Base-by-base conservation (phyloP, 2,888 invertebrate genomes). In the Galerucella calmariensis region DNA sequence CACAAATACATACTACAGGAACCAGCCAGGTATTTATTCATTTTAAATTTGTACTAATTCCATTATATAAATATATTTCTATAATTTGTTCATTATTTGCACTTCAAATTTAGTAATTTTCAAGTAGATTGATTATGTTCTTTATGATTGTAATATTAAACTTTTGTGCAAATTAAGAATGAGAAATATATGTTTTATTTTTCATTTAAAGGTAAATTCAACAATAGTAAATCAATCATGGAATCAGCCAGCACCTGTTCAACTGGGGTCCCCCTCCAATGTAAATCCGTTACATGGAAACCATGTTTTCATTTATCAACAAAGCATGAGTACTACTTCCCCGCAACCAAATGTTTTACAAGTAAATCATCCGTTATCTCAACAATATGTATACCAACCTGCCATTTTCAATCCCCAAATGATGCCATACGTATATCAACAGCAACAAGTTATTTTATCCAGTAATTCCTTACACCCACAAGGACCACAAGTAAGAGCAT, bases 371-470 rank as follows among this genome's bases (percentile, higher is more conserved):
- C 88, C 89, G 80, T 86, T 89, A 83, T 86, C 89, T 75, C 89
- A 89, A n/a, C 90, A 90, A 78, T 90, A 89, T 78, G 88, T 90
- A 1, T 88, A 90, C 65, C 84, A 87, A 8, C 83, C 88, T 11
- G 83, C 87, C 6, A 88, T 88, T 69, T 86, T 88, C 76, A 89
- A 88, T 83, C 89, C 86, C 24, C 86, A 89, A 78, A 88, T 89
- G 88, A 88, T 90, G 88, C 90, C 90, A 1, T 90, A 89, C 74
- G 84, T 90, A 82, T 89, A 90, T 81, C 90, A 90, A 78, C 90
- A 90, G 76, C 90, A 90, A 80, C 89, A 89, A 56, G 89, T 90
- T 83, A 88, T 90, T 83, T 88, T 90, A 20, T 88, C 89, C 2
- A 84, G 84, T 73, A 86, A 88, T 20, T 81, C 88, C 63, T 82